A percentile compares a stretch with the other conserved stretches of the same genome.
phyloP scores from a whole-genome alignment of 2,797 vertebrate genomes.

The Hippocampus kuda region DNA sequence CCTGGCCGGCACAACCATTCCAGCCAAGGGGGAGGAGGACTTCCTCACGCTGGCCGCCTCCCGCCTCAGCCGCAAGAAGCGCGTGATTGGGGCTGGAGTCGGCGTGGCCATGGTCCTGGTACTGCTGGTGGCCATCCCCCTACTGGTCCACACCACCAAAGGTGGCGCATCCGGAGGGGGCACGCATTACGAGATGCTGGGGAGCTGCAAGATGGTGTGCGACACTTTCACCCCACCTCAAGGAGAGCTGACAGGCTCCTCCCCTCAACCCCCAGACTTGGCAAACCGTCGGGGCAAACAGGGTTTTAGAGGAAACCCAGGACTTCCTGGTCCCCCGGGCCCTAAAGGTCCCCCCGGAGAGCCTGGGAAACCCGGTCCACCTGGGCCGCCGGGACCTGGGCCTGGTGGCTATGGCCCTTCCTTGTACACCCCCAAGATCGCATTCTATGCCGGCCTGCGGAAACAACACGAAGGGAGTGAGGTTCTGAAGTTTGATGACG shows the following conservation, averaged over 20 bases:
- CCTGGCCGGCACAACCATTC: conserved; percentile 81
- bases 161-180: conserved; percentile 74
- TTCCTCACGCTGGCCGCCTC: conserved; percentile 92
- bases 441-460: conserved; percentile 83
- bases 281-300: conserved; percentile 72
- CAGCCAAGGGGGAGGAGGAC: conserved; percentile 89
- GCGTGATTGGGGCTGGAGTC: conserved; percentile 86
- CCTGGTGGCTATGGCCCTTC: conserved; percentile 75
- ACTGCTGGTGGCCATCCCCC: conserved; percentile 88
- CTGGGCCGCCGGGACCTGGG: conserved; percentile 73
- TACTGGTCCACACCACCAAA: conserved; percentile 92
- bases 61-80: conserved; percentile 84
- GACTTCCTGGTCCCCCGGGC: conserved; percentile 75
- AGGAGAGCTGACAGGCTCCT: conserved; percentile 63
- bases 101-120: conserved; percentile 95
- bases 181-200: conserved; percentile 87
- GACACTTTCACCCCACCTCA: conserved; percentile 76
- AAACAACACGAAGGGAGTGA: conserved; percentile 82
- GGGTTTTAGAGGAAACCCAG: conserved; percentile 74
- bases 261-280: conserved; percentile 69
- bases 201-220: conserved; percentile 89
- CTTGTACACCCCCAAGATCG: conserved; percentile 81
- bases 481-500: conserved; percentile 84
- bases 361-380: conserved; percentile 75
- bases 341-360: conserved; percentile 76